A percentile compares a stretch with the other conserved stretches of the same genome.
phyloP scores from a whole-genome alignment of 2,113 vertebrate genomes.

The Campylorhamphus procurvoides region DNA sequence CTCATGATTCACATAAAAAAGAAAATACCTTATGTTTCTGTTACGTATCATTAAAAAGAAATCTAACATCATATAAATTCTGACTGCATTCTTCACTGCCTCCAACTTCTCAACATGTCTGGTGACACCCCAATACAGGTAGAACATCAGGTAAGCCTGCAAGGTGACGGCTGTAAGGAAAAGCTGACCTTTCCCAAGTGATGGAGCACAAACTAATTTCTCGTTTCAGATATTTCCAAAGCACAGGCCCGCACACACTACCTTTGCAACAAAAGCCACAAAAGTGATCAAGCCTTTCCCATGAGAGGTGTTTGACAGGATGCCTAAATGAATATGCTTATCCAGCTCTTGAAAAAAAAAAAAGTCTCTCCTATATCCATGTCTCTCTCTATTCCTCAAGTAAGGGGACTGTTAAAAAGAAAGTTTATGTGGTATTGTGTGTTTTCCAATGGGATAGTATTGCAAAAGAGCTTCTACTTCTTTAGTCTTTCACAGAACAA shows the following conservation, averaged over 20 bases:
- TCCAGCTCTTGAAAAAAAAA: neutral
- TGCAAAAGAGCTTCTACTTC: neutral
- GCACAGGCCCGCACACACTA: accelerated
- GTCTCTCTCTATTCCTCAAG: neutral
- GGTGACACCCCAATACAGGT: neutral
- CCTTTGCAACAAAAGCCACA: neutral
- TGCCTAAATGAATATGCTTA: neutral
- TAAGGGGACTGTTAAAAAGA: neutral
- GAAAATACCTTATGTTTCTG: neutral
- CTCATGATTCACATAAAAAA: accelerated
- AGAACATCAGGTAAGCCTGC: neutral
- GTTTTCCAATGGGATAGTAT: neutral
- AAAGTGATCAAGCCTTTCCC: neutral
- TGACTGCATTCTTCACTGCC: neutral
- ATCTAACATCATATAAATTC: neutral
- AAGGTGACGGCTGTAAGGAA: neutral
- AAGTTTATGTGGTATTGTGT: neutral
- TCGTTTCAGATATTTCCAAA: neutral
- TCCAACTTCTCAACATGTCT: accelerated
- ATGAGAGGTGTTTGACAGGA: neutral
- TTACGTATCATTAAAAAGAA: neutral
- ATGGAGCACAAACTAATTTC: neutral
- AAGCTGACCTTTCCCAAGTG: neutral
- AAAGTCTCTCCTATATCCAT: neutral
- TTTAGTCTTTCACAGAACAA: neutral